phyloP scores from a whole-genome alignment of 2,888 invertebrate genomes.

The Amblyteles armatorius region DNA sequence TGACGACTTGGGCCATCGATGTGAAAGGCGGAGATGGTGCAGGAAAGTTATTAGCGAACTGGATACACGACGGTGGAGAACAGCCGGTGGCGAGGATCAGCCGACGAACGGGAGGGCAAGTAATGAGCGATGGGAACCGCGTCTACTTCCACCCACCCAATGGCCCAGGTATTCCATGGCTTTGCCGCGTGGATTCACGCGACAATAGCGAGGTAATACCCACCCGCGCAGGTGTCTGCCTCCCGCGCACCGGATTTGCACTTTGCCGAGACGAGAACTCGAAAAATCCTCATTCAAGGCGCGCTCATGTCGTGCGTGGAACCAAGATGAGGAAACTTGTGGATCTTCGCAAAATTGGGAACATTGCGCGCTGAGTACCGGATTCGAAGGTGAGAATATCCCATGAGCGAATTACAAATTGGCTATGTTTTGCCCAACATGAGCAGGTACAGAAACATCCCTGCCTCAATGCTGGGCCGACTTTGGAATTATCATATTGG shows the following conservation, averaged over 20 bases:
- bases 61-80: neutral
- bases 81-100: neutral
- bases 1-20: neutral
- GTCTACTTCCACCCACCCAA: neutral
- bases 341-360: too few species aligned
- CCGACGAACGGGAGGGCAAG: neutral
- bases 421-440: too few species aligned
- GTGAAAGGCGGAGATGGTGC: neutral
- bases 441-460: too few species aligned
- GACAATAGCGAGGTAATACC: neutral
- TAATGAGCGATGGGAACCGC: neutral
- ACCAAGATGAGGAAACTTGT: too few species aligned
- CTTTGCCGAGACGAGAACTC: neutral
- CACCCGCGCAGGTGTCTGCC: neutral
- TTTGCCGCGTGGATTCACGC: neutral
- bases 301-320: too few species aligned
- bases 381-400: too few species aligned
- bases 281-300: neutral
- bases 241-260: neutral
- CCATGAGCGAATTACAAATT: too few species aligned
- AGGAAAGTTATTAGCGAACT: neutral
- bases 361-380: too few species aligned
- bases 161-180: neutral
- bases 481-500: too few species aligned
- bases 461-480: too few species aligned